Percentiles rank a stretch among this genome's conserved stretches.
Conservation (phyloP, 2,888 invertebrate species). For the Eupithecia centaureata region DNA sequence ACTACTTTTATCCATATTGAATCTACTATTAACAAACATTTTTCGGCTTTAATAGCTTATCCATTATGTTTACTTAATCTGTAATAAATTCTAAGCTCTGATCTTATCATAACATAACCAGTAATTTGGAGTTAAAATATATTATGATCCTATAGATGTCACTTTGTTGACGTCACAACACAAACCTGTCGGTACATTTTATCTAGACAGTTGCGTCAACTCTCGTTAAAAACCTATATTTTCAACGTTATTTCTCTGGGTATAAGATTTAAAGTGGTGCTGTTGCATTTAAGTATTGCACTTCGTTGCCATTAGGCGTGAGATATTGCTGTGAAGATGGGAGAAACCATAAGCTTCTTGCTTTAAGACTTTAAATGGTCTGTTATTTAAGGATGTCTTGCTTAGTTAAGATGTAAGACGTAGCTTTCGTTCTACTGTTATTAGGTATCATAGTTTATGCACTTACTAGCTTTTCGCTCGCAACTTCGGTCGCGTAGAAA, state of each 20-base stretch:
- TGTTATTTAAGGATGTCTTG: background rate
- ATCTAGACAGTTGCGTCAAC: background rate
- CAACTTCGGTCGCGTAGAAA: too few relatives aligned
- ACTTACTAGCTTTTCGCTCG: too few relatives aligned
- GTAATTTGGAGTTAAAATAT: too few relatives aligned
- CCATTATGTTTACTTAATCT: too few relatives aligned
- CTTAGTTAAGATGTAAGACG: background rate
- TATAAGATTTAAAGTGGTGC: slow-evolving; percentile 18
- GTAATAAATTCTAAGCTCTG: too few relatives aligned
- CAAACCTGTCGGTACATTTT: background rate
- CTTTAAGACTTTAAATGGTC: slow-evolving; percentile 7
- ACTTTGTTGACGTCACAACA: background rate
- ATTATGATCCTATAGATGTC: background rate
- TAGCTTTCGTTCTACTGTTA: background rate
- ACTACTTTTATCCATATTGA: too few relatives aligned
- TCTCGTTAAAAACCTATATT: background rate
- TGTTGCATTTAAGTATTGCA: slow-evolving; percentile 28
- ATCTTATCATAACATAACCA: too few relatives aligned
- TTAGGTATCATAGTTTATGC: background rate
- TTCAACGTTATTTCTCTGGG: slow-evolving; percentile 18
- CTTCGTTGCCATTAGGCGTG: slow-evolving; percentile 31
- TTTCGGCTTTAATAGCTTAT: too few relatives aligned
- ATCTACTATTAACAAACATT: too few relatives aligned
- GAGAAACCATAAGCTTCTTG: slow-evolving; percentile 21
- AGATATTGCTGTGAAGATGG: slow-evolving; percentile 25